Evolutionary conservation across 2,888 invertebrate genomes (phyloP), one percentile per base, ranked within the genome.

Genomic region (Hirtodrosophila confusa): DNA sequence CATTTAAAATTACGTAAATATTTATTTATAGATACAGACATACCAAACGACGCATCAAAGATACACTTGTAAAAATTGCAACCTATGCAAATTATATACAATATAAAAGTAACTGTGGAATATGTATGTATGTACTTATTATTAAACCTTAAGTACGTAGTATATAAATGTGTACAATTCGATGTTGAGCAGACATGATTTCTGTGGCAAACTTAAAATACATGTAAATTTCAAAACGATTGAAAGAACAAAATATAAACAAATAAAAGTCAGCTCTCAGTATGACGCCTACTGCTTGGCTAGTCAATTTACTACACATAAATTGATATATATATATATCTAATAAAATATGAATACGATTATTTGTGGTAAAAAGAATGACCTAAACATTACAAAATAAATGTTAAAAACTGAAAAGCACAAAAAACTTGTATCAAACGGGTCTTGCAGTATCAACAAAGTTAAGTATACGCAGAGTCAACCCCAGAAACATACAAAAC

Each of bases 21-120:
- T 69, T 75, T 87, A 80, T 82, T 80, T 88, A 79, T 80, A 80
- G 77, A 88, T 77, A 80, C 69, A 80, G 88, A 72, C 86, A 85
- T 83, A 87, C 88, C 79, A 76, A 74, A 70, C 51, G 48, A 36
- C 49, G 51, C 57, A 74, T 47, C 44, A 69, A 56, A 50, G 40
- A 71, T 37, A 65, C 56, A 82, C 53, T 48, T 80, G 75, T 69
- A 80, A 65, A 72, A 73, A 58, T 54, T 69, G 66, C 75, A 75
- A 62, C 66, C 73, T 78, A 71, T 83, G 86, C 80, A 71, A 76
- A 60, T 51, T 8, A 62, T n/a, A 54, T 54, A 53, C 27, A 43
- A 47, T 8, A 64, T 12, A 69, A 47, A 54, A 39, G 47, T 58
- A 64, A 53, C 37, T 67, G 57, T 75, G 69, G 37, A 44, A 33